Base-by-base conservation (phyloP, 1,140 invertebrate genomes). In the Nomia melanderi region DNA sequence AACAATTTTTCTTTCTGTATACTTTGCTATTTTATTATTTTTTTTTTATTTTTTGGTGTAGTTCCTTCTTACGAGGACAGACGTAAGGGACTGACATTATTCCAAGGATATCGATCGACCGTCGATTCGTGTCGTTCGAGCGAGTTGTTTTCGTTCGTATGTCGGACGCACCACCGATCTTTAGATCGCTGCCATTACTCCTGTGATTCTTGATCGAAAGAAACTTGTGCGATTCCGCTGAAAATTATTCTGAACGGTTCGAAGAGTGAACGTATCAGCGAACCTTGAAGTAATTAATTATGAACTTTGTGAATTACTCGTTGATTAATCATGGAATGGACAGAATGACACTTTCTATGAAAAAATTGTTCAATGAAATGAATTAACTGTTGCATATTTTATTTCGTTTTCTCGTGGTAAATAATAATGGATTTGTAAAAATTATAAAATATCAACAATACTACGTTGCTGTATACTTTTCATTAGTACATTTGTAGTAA, bases 111-210 rank as follows among this genome's bases (percentile, higher is more conserved):
- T 67, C 64, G 64, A 69, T 76, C 73, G 39, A 75, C 56, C 50
- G 64, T 67, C 73, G 53, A 57, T 69, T 76, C 64, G 64, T 67
- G 25, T 74, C 60, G 71, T 66, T 74, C 62, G 72, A 66, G 65
- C 63, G 72, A 57, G 63, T 76, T 54, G 64, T 59, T 69, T 76
- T 76, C 54, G 63, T 76, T 76, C 65, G 50, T 76, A 23, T 44
- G 23, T 69, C 23, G 27, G 41, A 25, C 65, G 20, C 20, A n/a
- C 57, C 27, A 6, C 44, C 27, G 64, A 59, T 69, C 39, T 31
- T 31, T 20, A 8, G 23, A 59, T 69, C 54, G 39, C n/a, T 33
- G 25, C 20, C 33, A 14, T 65, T 65, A 14, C 20, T 54, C 25
- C 5, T 14, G 12, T 41, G 33, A 23, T 9, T 12, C 65, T 23